A percentile compares a stretch with the other conserved stretches of the same genome.
phyloP scores from a whole-genome alignment of 1,140 invertebrate genomes.

The Euschistus heros region DNA sequence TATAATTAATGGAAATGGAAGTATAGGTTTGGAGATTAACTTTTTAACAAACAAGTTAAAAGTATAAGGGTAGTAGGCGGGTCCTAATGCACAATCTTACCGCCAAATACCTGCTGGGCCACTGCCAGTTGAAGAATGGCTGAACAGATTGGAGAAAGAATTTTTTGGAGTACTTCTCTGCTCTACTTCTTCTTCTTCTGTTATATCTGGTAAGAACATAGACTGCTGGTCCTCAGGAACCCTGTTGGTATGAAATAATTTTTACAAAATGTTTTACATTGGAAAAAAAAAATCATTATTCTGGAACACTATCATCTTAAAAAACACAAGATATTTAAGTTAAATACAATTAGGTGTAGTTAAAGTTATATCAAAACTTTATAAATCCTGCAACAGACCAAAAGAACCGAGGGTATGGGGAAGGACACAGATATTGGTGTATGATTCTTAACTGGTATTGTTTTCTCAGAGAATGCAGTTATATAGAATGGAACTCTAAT shows the following conservation, averaged over 20 bases:
- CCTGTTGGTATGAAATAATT: slow-evolving; percentile 32
- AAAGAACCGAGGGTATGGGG: too few relatives aligned
- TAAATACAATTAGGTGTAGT: too few relatives aligned
- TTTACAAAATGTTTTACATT: background rate
- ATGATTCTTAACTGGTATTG: too few relatives aligned
- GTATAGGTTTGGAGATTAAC: background rate
- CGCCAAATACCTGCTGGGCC: slow-evolving; percentile 29
- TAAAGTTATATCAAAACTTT: too few relatives aligned
- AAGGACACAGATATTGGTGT: too few relatives aligned
- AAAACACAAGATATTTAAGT: too few relatives aligned
- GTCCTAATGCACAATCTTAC: slow-evolving; percentile 26
- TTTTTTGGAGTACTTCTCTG: slow-evolving; percentile 34
- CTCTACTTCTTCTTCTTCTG: slow-evolving; percentile 44
- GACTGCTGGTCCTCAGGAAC: slow-evolving; percentile 51
- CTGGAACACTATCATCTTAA: background rate
- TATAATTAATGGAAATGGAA: too few relatives aligned
- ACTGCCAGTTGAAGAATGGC: slow-evolving; percentile 8
- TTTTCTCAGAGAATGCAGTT: too few relatives aligned
- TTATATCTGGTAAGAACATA: slow-evolving; percentile 47
- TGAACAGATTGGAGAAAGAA: slow-evolving; percentile 21
- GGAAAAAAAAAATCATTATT: slow-evolving; percentile 8
- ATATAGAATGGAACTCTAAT: too few relatives aligned
- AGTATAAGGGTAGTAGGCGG: background rate
- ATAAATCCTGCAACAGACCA: too few relatives aligned
- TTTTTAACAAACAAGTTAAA: background rate